Percentiles rank a stretch among this genome's conserved stretches.
phyloP scores from a whole-genome alignment of 2,888 invertebrate genomes.

The Hedychridium roseum region DNA sequence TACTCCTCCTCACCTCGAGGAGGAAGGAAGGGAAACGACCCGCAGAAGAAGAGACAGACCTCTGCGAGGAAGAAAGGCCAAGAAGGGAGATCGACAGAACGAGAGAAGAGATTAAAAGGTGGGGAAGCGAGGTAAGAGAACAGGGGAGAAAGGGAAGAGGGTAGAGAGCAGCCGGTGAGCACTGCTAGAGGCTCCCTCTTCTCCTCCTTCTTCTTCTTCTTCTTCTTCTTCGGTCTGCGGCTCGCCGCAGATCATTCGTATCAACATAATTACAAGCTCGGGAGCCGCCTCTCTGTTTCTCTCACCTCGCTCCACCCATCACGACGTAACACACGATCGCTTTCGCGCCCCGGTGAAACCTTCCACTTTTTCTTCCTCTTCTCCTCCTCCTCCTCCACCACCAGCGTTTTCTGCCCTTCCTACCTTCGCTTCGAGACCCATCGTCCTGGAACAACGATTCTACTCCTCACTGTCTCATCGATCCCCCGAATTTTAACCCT shows the following conservation, averaged over 20 bases:
- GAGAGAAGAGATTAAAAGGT: constrained; percentile 5
- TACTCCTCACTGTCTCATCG: neutral
- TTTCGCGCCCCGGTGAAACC: constrained; percentile 42
- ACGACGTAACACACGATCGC: constrained; percentile 58
- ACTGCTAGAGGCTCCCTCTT: constrained; percentile 53
- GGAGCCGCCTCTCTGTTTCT: constrained; percentile 64
- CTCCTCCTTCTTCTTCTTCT: constrained; percentile 19
- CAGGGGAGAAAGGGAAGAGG: constrained; percentile 15
- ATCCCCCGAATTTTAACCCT: neutral
- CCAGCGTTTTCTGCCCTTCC: constrained; percentile 4
- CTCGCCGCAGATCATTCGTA: constrained; percentile 64
- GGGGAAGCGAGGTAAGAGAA: constrained; percentile 8
- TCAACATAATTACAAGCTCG: constrained; percentile 65
- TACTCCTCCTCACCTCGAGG: constrained; percentile 7
- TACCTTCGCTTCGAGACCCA: too few species aligned
- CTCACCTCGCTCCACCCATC: constrained; percentile 63
- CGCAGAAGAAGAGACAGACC: constrained; percentile 4
- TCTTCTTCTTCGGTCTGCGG: constrained; percentile 49
- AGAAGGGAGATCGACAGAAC: constrained; percentile 12
- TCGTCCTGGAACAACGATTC: too few species aligned
- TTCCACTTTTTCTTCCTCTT: constrained; percentile 17
- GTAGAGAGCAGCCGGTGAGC: constrained; percentile 53
- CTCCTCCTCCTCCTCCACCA: neutral
- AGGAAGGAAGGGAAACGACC: neutral
- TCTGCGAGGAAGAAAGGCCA: constrained; percentile 6